phyloP scores from a whole-genome alignment of 30 jellyfish, hydroid and myxozoan species.

The Aurelia sp. region DNA sequence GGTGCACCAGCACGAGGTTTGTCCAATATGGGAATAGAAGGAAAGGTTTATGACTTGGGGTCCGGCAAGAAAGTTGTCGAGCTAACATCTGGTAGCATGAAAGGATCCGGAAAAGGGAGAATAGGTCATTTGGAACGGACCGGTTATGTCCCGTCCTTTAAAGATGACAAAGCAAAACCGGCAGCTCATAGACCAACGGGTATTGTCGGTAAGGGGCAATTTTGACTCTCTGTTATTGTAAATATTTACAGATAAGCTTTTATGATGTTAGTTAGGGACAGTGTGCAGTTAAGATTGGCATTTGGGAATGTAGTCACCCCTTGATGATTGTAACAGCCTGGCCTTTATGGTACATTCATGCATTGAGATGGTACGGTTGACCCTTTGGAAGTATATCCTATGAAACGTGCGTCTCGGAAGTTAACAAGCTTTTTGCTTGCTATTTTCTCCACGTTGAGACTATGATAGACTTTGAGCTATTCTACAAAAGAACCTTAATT shows the following conservation, averaged over 20 bases:
- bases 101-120: constrained; percentile 68
- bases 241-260: background rate
- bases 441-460: too few relatives aligned
- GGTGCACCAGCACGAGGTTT: constrained; percentile 93
- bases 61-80: constrained; percentile 95
- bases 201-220: constrained; percentile 62
- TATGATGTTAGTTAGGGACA: too few relatives aligned
- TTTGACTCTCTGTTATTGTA: background rate
- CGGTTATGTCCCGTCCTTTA: constrained; percentile 82
- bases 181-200: constrained; percentile 32
- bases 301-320: too few relatives aligned
- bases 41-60: constrained; percentile 91
- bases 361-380: too few relatives aligned
- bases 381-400: too few relatives aligned
- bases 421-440: too few relatives aligned
- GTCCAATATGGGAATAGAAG: constrained; percentile 85
- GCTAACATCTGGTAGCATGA: constrained; percentile 82
- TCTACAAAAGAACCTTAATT: too few relatives aligned
- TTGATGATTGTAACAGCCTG: too few relatives aligned
- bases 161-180: constrained; percentile 71
- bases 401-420: too few relatives aligned
- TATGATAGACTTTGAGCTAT: too few relatives aligned
- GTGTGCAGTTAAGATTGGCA: too few relatives aligned
- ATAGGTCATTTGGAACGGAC: constrained; percentile 62
- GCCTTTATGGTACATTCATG: too few relatives aligned